These are phyloP conservation scores for Anthrax anthrax DNA, from an alignment of 2,888 invertebrate species.

Conservation along the genomic window DNA sequence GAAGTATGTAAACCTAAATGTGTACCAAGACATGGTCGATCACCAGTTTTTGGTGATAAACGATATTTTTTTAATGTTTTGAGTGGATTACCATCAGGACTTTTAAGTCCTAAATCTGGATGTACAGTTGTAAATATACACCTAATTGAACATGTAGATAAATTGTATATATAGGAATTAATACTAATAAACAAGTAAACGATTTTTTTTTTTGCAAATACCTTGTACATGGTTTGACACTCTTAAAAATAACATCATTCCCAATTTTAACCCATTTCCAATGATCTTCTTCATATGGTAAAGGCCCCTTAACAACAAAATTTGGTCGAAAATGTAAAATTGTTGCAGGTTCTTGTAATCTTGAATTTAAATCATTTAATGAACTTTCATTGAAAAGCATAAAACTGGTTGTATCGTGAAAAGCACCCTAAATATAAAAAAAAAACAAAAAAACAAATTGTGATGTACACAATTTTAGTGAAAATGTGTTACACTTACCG, in stretches of 20 bases:
- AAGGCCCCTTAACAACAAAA: constrained; percentile 45
- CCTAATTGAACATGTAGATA: too few species aligned
- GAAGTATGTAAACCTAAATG: constrained; percentile 33
- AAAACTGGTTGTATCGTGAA: constrained; percentile 49
- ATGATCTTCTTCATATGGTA: constrained; percentile 46
- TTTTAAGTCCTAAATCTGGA: constrained; percentile 47
- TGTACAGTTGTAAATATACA: constrained; percentile 54
- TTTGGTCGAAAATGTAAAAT: constrained; percentile 50
- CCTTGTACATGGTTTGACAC: constrained; percentile 46
- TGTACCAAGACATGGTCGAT: constrained; percentile 36
- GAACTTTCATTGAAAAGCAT: constrained; percentile 50
- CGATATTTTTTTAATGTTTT: constrained; percentile 45
- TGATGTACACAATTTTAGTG: too few species aligned
- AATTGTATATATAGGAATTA: too few species aligned
- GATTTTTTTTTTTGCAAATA: not conserved
- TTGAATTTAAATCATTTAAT: constrained; percentile 45
- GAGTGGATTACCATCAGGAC: constrained; percentile 45
- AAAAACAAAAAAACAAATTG: too few species aligned
- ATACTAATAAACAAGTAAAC: too few species aligned
- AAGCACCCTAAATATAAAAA: constrained; percentile 38
- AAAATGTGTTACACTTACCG: constrained; percentile 12
- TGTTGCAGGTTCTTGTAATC: constrained; percentile 38
- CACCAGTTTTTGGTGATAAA: constrained; percentile 26
- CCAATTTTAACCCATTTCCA: constrained; percentile 57
- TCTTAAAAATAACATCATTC: constrained; percentile 42